These are phyloP conservation scores for Odontesthes bonariensis DNA, from an alignment of 2,113 vertebrate species.

Conservation along the genomic window DNA sequence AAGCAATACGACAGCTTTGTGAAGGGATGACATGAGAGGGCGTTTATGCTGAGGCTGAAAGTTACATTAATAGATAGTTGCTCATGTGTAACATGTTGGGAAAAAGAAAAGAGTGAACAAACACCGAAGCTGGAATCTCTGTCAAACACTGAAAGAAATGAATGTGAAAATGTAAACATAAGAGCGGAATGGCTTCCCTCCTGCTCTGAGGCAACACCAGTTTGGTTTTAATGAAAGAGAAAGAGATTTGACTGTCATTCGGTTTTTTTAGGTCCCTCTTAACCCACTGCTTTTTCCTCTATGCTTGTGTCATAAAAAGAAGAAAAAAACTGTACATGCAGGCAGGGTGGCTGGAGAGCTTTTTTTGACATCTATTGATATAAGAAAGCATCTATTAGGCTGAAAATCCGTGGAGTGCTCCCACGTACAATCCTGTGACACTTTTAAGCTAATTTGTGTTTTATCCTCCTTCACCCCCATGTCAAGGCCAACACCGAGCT, in stretches of 20 bases:
- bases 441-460: neutral
- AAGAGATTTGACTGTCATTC: too few species aligned
- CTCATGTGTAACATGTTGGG: too few species aligned
- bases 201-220: too few species aligned
- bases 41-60: too few species aligned
- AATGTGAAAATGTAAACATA: too few species aligned
- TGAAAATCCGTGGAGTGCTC: neutral
- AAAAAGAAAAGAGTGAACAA: too few species aligned
- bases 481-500: neutral
- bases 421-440: neutral
- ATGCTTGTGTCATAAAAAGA: neutral
- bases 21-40: conserved; percentile 3
- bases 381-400: neutral
- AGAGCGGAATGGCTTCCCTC: too few species aligned
- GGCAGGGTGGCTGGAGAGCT: neutral
- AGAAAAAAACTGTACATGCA: neutral
- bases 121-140: too few species aligned
- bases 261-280: neutral
- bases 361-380: neutral
- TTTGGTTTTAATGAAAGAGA: too few species aligned
- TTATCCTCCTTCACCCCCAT: neutral
- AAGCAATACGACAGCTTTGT: conserved; percentile 18
- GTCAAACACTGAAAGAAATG: too few species aligned
- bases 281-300: neutral
- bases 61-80: too few species aligned